Conservation (phyloP, 37 sponge, comb jelly and placozoan species). For the Aphrocallistes beatrix region DNA sequence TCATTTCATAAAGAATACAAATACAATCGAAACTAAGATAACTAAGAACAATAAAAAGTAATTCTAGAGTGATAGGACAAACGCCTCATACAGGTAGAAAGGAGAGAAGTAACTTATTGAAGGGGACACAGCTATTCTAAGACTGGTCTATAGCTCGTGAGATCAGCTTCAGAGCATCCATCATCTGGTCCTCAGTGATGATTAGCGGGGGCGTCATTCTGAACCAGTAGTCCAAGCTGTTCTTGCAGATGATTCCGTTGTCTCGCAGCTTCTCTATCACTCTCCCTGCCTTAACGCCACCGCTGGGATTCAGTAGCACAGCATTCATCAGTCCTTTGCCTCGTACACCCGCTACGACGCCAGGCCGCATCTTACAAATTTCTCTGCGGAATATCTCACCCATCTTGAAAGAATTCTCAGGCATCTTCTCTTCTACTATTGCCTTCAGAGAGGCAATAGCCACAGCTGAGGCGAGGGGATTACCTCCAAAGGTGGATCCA, state of each 20-base stretch:
- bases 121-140: not conserved
- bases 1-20: too few species aligned
- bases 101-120: too few species aligned
- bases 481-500: slow-evolving; percentile 95
- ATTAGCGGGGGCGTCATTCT: slow-evolving; percentile 85
- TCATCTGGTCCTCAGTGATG: slow-evolving; percentile 83
- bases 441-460: slow-evolving; percentile 78
- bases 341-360: slow-evolving; percentile 41
- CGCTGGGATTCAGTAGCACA: slow-evolving; percentile 43
- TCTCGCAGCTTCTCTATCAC: slow-evolving; percentile 67
- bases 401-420: slow-evolving; percentile 64
- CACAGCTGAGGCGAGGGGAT: slow-evolving; percentile 70
- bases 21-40: too few species aligned
- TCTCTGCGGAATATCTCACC: slow-evolving; percentile 60
- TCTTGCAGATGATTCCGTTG: slow-evolving; percentile 76
- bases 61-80: too few species aligned
- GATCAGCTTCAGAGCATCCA: slow-evolving; percentile 65
- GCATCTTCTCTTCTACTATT: slow-evolving; percentile 64
- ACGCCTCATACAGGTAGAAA: too few species aligned
- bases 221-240: slow-evolving; percentile 70
- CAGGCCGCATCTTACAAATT: slow-evolving; percentile 33
- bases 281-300: slow-evolving; percentile 46
- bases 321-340: slow-evolving; percentile 88
- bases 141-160: slow-evolving; percentile 39
- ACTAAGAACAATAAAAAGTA: too few species aligned